phyloP scores from a whole-genome alignment of 1,140 invertebrate genomes.

The Zaprionus gabonicus region DNA sequence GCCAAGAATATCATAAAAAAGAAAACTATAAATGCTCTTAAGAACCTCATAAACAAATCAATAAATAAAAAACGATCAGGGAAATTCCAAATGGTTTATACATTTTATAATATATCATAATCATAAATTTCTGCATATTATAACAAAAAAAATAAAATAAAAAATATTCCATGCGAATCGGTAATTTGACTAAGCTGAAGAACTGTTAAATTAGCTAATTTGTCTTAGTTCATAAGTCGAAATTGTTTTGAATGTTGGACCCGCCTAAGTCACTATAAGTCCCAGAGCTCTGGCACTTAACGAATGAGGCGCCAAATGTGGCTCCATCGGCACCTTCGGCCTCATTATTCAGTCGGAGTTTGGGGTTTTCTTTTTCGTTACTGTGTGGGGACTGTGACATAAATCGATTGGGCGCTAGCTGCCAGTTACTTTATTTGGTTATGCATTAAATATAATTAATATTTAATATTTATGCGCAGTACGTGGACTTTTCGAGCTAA shows the following conservation, averaged over 20 bases:
- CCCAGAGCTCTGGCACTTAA: slow-evolving; percentile 56
- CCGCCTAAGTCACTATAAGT: slow-evolving; percentile 53
- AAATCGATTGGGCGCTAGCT: slow-evolving; percentile 55
- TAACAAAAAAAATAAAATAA: slow-evolving; percentile 7
- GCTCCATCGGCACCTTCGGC: slow-evolving; percentile 2
- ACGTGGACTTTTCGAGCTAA: slow-evolving; percentile 38
- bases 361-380: not conserved
- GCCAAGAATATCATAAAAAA: not conserved
- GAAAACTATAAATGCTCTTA: not conserved
- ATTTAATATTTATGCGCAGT: slow-evolving; percentile 48
- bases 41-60: not conserved
- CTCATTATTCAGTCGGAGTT: slow-evolving; percentile 63
- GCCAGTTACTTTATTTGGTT: slow-evolving; percentile 43
- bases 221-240: slow-evolving; percentile 75
- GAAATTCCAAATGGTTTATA: not conserved
- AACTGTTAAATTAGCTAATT: slow-evolving; percentile 59
- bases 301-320: slow-evolving; percentile 57
- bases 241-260: slow-evolving; percentile 61
- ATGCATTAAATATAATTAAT: slow-evolving; percentile 67
- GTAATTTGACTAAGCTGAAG: slow-evolving; percentile 51
- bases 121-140: not conserved
- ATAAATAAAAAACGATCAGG: not conserved
- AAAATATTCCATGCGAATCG: slow-evolving; percentile 26
- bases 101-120: not conserved
- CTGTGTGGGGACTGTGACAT: slow-evolving; percentile 40